A percentile compares a stretch with the other conserved stretches of the same genome.
Evolutionary conservation across 1,140 invertebrate species (phyloP).

Genomic region (Cataglyphis hispanica): DNA sequence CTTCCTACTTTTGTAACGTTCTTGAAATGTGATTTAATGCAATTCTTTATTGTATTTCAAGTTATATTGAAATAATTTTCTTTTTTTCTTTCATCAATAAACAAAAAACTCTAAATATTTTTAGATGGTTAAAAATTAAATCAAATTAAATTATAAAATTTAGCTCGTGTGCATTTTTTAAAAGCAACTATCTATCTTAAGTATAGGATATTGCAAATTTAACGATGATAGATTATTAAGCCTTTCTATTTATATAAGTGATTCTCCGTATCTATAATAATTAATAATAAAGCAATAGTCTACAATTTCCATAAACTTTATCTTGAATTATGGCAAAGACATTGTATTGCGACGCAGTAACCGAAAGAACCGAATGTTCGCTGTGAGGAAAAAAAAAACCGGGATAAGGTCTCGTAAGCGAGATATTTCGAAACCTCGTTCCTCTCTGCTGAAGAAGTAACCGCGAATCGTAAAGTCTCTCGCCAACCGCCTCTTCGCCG

Average conservation of each 20-base stretch:
- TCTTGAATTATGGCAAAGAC: not conserved
- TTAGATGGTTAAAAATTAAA: slow-evolving; percentile 1
- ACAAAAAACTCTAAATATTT: not conserved
- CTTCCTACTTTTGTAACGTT: not conserved
- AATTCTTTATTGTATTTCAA: not conserved
- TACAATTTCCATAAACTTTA: slow-evolving; percentile 20
- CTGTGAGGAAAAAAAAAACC: slow-evolving; percentile 47
- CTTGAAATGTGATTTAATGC: not conserved
- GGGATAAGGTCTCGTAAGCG: slow-evolving; percentile 16
- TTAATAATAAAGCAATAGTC: not conserved
- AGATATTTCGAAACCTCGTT: slow-evolving; percentile 53
- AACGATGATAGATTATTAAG: not conserved
- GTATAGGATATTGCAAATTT: not conserved
- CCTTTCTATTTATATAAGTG: not conserved
- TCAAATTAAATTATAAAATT: not conserved
- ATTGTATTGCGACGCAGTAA: not conserved
- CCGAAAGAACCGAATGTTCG: slow-evolving; percentile 23
- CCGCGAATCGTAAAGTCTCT: slow-evolving; percentile 67
- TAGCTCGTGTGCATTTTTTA: not conserved
- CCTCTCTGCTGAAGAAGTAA: slow-evolving; percentile 43
- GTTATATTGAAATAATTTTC: not conserved
- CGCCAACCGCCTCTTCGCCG: slow-evolving; percentile 24
- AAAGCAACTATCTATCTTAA: not conserved
- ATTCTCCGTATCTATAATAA: not conserved
- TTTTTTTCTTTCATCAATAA: not conserved